phyloP scores from a whole-genome alignment of 1,140 invertebrate species.

The Platorchestia sp. region DNA sequence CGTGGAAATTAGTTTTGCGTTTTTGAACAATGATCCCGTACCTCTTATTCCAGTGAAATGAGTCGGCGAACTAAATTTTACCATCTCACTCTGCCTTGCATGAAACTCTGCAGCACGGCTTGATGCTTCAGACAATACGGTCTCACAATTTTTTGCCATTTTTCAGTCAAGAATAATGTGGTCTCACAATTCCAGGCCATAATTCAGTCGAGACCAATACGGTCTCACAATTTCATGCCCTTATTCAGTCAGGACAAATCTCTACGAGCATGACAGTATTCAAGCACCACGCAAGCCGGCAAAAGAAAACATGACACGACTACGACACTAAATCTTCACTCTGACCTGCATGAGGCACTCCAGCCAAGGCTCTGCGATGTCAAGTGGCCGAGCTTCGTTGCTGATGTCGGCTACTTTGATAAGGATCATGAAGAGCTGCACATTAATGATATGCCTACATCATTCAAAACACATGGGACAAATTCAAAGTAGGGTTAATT shows the following conservation, averaged over 20 bases:
- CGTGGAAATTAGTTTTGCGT: too few species aligned
- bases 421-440: constrained; percentile 83
- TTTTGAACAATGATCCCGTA: too few species aligned
- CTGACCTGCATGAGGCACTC: constrained; percentile 79
- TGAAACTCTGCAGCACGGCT: not conserved
- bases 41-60: too few species aligned
- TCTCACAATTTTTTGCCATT: too few species aligned
- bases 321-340: not conserved
- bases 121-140: not conserved
- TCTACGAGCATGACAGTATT: not conserved
- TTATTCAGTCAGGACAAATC: not conserved
- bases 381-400: constrained; percentile 87
- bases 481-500: not conserved
- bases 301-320: not conserved
- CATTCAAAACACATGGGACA: not conserved
- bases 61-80: too few species aligned
- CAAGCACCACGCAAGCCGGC: not conserved
- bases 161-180: too few species aligned
- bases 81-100: too few species aligned
- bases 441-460: not conserved
- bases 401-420: constrained; percentile 92
- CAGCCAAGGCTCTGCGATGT: constrained; percentile 88
- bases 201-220: not conserved
- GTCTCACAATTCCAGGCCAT: too few species aligned
- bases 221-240: not conserved